Conservation (phyloP, 2,113 vertebrate species). For the mouse (Mus musculus) region GRCm39 chr9:117687501-117688000, state of each 20-base stretch:
- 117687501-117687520: not conserved
- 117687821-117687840: constrained; percentile 38
- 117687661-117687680: constrained; percentile 64
- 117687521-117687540: not conserved
- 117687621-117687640: constrained; percentile 48
- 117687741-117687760: constrained; percentile 47
- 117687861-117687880: not conserved
- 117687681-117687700: constrained; percentile 71
- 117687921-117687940: constrained; percentile 7
- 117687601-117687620: not conserved
- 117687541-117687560: not conserved
- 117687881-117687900: not conserved
- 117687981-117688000: not conserved
- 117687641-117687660: constrained; percentile 69
- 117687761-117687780: not conserved
- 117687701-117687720: constrained; percentile 55
- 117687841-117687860: constrained; percentile 24
- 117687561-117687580: not conserved
- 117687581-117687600: not conserved
- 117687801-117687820: not conserved
- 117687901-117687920: not conserved
- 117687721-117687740: constrained; percentile 39
- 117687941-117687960: not conserved
- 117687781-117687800: constrained; percentile 40
- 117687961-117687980: no score